Conservation (phyloP, 2,797 vertebrate species). For the Sebastiscus tertius region DNA sequence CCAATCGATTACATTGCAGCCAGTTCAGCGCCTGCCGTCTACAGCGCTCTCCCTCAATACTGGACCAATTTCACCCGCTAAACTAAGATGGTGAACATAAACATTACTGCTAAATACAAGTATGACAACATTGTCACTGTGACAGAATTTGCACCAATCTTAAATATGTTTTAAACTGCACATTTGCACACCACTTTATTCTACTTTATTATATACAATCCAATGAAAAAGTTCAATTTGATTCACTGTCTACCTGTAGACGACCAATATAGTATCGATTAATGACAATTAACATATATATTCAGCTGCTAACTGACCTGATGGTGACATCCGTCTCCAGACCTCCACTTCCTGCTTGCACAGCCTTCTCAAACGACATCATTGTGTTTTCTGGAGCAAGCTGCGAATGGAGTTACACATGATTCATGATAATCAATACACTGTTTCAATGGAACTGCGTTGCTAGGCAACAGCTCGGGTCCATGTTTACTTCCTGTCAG, state of each 20-base stretch:
- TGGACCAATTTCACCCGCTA: too few species aligned
- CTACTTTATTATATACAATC: not conserved
- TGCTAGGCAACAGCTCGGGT: too few species aligned
- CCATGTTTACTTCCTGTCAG: too few species aligned
- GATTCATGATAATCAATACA: not conserved
- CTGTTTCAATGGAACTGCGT: too few species aligned
- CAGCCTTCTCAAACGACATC: constrained; percentile 91
- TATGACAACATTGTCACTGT: too few species aligned
- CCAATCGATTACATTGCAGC: too few species aligned
- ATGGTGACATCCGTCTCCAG: constrained; percentile 90
- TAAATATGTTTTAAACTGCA: not conserved
- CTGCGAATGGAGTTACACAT: constrained; percentile 64
- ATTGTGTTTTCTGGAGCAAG: constrained; percentile 92
- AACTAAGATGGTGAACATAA: too few species aligned
- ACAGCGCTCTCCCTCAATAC: too few species aligned
- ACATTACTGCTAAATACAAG: too few species aligned
- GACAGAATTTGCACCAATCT: not conserved
- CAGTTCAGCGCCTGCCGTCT: too few species aligned
- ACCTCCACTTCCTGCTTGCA: constrained; percentile 84
- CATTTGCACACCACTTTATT: not conserved
- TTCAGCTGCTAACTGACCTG: constrained; percentile 79
- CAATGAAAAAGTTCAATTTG: not conserved
- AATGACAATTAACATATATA: too few species aligned
- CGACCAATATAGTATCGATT: too few species aligned
- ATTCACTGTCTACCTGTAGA: not conserved